Percentiles rank a stretch among this genome's conserved stretches.
Conservation (phyloP, 2,113 vertebrate species). For the Bucco capensis region DNA sequence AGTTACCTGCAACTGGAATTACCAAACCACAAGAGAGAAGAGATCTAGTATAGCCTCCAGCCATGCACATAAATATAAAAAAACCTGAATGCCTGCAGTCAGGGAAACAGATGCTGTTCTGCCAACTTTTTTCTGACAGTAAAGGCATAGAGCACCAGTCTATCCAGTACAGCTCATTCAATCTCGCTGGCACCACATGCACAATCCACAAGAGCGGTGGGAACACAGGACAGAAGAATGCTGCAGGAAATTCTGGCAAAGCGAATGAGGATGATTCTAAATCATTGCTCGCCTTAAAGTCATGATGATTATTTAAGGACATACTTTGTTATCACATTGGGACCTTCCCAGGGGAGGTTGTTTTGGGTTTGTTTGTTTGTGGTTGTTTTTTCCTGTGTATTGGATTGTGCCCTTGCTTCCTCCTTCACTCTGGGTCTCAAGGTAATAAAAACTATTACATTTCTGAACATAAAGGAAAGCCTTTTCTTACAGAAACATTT, state of each 20-base stretch:
- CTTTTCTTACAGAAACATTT: neutral
- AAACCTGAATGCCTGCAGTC: neutral
- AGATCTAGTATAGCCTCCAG: neutral
- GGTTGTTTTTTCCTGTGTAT: neutral
- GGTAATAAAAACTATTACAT: neutral
- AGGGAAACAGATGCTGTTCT: neutral
- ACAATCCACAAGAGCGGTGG: neutral
- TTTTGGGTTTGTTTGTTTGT: no score
- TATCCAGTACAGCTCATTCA: neutral
- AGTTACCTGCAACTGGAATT: neutral
- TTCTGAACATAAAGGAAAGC: neutral
- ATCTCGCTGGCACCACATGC: neutral
- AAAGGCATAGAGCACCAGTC: neutral
- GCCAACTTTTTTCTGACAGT: neutral
- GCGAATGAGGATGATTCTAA: neutral
- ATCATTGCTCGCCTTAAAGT: neutral
- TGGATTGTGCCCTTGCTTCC: neutral
- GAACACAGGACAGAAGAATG: neutral
- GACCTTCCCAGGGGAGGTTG: neutral
- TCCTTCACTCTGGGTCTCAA: neutral
- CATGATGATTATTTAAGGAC: neutral
- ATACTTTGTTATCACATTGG: neutral
- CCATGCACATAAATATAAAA: neutral
- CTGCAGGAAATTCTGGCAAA: neutral
- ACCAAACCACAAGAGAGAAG: neutral